These are phyloP conservation scores for Pogonus chalceus DNA, from an alignment of 1,140 invertebrate species.

Conservation along the genomic window DNA sequence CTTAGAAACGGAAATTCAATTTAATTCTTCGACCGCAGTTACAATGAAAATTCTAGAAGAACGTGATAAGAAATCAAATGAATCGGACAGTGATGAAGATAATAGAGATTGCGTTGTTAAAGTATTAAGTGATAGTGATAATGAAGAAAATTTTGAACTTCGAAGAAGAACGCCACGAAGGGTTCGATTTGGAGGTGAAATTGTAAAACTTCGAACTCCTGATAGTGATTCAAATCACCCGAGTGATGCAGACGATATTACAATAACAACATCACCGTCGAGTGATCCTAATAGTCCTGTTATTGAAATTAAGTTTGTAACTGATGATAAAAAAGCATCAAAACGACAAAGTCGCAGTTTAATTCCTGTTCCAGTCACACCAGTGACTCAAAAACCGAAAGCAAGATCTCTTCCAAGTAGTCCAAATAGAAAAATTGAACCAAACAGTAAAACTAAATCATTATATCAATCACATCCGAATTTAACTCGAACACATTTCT, in stretches of 20 bases:
- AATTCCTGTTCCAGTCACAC: constrained; percentile 20
- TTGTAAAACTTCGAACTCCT: constrained; percentile 70
- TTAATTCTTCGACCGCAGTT: constrained; percentile 62
- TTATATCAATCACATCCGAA: constrained; percentile 25
- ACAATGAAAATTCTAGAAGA: constrained; percentile 73
- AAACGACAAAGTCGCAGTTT: constrained; percentile 18
- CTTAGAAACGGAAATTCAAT: constrained; percentile 69
- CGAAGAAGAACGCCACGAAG: constrained; percentile 42
- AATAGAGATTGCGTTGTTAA: constrained; percentile 14
- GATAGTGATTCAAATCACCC: constrained; percentile 56
- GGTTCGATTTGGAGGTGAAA: constrained; percentile 72
- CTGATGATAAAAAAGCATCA: constrained; percentile 31
- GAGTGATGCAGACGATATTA: constrained; percentile 37
- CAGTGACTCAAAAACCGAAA: constrained; percentile 7
- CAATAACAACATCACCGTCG: constrained; percentile 17
- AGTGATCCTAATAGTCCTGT: constrained; percentile 17
- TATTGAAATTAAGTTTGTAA: constrained; percentile 33
- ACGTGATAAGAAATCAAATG: constrained; percentile 30
- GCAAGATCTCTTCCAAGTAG: constrained; percentile 18
- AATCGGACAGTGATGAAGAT: constrained; percentile 40
- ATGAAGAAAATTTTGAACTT: constrained; percentile 21
- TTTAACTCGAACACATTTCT: constrained; percentile 16
- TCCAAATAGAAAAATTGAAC: constrained; percentile 13
- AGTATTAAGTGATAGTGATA: constrained; percentile 18
- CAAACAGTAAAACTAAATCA: constrained; percentile 8